Percentiles rank a stretch among this genome's conserved stretches.
phyloP scores from a whole-genome alignment of 1,140 invertebrate genomes.

The Drosophila ambigua region DNA sequence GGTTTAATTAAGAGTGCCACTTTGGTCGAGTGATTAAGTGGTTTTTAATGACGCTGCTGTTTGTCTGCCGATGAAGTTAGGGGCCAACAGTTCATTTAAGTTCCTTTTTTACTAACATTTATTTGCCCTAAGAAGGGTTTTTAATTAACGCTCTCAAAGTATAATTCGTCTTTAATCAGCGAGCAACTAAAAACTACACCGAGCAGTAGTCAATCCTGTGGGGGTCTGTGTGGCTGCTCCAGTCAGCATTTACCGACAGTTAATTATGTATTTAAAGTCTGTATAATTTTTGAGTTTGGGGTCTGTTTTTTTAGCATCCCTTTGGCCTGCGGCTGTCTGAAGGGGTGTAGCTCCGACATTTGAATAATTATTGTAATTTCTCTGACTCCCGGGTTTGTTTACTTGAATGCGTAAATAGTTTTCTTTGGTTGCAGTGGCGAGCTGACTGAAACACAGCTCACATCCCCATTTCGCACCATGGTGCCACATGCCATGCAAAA shows the following conservation, averaged over 20 bases:
- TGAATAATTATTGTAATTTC: conserved; percentile 39
- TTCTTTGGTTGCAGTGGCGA: not conserved
- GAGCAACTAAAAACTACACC: conserved; percentile 22
- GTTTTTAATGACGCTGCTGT: conserved; percentile 53
- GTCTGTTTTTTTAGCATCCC: conserved; percentile 30
- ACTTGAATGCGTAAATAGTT: conserved; percentile 12
- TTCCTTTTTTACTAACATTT: not conserved
- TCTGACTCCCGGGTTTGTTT: not conserved
- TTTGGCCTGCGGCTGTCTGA: conserved; percentile 13
- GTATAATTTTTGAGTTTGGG: not conserved
- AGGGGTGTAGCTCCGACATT: conserved; percentile 6
- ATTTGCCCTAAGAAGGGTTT: not conserved
- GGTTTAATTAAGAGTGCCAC: conserved; percentile 57
- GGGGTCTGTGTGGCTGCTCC: no score
- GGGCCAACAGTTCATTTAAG: conserved; percentile 1
- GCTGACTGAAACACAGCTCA: conserved; percentile 5
- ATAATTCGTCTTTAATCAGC: conserved; percentile 32
- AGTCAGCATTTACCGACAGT: conserved; percentile 18
- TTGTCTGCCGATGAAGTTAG: conserved; percentile 14
- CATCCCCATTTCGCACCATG: conserved; percentile 9
- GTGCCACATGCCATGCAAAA: no score
- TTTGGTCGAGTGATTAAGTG: conserved; percentile 64
- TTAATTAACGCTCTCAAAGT: conserved; percentile 24
- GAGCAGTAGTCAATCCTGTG: not conserved
- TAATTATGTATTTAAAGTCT: conserved; percentile 43